Conservation (phyloP, 2,797 vertebrate genomes). For the Chrosomus eos region DNA sequence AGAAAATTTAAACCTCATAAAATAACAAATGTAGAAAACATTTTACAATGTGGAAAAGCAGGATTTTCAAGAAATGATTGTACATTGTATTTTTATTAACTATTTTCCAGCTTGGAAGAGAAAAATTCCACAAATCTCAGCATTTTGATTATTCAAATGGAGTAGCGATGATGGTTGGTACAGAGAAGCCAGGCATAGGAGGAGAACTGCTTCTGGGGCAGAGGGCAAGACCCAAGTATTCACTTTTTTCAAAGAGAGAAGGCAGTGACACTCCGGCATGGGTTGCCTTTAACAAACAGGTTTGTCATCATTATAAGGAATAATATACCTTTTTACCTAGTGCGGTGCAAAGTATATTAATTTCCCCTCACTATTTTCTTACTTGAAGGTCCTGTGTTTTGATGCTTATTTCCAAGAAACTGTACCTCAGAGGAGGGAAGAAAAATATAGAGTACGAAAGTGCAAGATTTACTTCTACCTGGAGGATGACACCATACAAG, state of each 20-base stretch:
- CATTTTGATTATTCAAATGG: conserved; percentile 82
- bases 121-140: conserved; percentile 90
- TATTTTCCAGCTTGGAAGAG: conserved; percentile 78
- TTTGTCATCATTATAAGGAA: conserved; percentile 56
- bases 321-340: not conserved
- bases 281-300: conserved; percentile 92
- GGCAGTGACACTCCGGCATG: conserved; percentile 79
- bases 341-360: not conserved
- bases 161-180: conserved; percentile 77
- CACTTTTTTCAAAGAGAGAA: conserved; percentile 73
- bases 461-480: conserved; percentile 91
- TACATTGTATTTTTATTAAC: not conserved
- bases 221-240: conserved; percentile 74
- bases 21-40: not conserved
- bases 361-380: not conserved
- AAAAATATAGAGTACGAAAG: conserved; percentile 82
- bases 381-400: conserved; percentile 85
- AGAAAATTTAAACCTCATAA: not conserved
- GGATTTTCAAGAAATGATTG: not conserved
- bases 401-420: conserved; percentile 87
- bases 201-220: conserved; percentile 80
- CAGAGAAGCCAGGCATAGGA: conserved; percentile 84
- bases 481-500: conserved; percentile 93
- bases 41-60: not conserved
- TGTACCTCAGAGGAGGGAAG: conserved; percentile 78